These are phyloP conservation scores for Delphinus delphis DNA, from an alignment of 2,113 vertebrate species.

Conservation along the genomic window DNA sequence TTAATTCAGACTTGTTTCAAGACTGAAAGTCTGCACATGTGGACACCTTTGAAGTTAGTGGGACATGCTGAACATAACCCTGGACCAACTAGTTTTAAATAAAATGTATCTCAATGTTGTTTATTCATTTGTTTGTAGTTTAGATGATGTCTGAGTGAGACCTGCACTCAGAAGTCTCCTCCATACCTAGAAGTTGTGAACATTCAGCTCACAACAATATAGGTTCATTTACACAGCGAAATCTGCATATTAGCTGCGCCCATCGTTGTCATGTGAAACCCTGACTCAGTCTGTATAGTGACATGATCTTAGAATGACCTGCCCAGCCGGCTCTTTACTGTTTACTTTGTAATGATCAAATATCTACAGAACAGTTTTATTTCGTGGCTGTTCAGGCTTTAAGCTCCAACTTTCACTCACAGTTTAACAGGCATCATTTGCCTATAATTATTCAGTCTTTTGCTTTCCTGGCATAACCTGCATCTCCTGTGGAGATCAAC, in stretches of 20 bases:
- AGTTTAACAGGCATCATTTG: background rate
- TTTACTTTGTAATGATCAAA: background rate
- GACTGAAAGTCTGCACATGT: background rate
- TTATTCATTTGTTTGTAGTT: background rate
- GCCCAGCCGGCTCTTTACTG: background rate
- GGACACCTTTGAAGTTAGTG: background rate
- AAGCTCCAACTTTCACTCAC: background rate
- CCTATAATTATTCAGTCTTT: background rate
- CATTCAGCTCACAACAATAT: background rate
- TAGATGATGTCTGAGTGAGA: background rate
- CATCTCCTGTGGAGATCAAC: background rate
- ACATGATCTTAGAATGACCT: background rate
- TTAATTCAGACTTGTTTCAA: background rate
- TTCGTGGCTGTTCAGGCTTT: background rate
- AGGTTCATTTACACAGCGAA: background rate
- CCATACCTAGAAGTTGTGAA: background rate
- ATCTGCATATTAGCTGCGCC: accelerated
- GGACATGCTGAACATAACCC: background rate
- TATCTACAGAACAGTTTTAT: background rate
- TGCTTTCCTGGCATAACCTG: background rate
- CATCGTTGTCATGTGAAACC: background rate
- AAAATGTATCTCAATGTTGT: background rate
- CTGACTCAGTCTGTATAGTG: background rate
- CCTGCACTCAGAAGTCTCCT: background rate
- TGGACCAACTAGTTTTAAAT: background rate